Percentiles rank a stretch among this genome's conserved stretches.
Evolutionary conservation across 2,888 invertebrate species (phyloP).

Genomic region (Ormyrus labotus): DNA sequence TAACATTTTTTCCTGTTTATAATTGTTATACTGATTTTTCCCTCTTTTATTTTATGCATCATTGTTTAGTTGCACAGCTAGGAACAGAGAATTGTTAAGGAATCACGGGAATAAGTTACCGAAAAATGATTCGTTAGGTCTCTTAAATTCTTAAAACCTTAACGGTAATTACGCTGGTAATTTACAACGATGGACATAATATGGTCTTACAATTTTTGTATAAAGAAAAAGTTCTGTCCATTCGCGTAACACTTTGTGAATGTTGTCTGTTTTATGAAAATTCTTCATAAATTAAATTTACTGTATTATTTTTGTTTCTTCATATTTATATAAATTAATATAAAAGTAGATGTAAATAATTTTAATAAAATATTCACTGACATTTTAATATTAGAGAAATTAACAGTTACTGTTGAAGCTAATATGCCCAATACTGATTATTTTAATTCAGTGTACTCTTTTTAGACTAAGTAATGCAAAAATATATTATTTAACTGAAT

Average conservation of each 20-base stretch:
- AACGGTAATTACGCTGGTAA: conserved; percentile 8
- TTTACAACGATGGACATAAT: conserved; percentile 27
- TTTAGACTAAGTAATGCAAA: conserved; percentile 46
- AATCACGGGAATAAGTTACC: conserved; percentile 51
- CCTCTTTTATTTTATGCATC: conserved; percentile 26
- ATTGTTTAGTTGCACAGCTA: conserved; percentile 45
- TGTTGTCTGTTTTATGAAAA: conserved; percentile 10
- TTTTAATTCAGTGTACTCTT: conserved; percentile 48
- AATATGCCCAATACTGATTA: conserved; percentile 52
- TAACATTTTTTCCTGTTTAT: conserved; percentile 54
- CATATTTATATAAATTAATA: conserved; percentile 11
- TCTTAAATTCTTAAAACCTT: conserved; percentile 11
- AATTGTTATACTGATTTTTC: conserved; percentile 36
- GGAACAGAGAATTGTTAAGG: conserved; percentile 51
- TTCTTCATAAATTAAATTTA: conserved; percentile 29
- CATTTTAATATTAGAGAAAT: conserved; percentile 35
- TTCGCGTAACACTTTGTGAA: conserved; percentile 12
- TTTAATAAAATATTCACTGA: conserved; percentile 38
- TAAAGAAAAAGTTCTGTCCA: conserved; percentile 17
- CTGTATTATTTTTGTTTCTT: conserved; percentile 8
- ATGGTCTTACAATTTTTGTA: conserved; percentile 9
- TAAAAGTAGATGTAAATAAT: conserved; percentile 37
- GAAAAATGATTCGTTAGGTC: conserved; percentile 51
- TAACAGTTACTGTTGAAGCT: conserved; percentile 25
- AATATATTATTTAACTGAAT: conserved; percentile 54